Evolutionary conservation across 2,797 vertebrate genomes (phyloP).

Genomic region (Apogon talboti): DNA sequence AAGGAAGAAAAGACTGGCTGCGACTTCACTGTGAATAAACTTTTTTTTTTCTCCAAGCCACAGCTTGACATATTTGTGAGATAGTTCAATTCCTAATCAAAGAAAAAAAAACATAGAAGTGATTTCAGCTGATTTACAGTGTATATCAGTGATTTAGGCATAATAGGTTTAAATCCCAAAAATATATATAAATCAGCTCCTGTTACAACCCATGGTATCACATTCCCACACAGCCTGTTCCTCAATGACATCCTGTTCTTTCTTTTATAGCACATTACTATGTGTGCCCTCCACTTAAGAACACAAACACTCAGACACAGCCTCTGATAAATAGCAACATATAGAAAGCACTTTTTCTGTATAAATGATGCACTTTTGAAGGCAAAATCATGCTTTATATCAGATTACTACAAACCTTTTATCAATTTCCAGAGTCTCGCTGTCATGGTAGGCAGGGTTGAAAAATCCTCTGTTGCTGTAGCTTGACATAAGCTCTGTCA

Average conservation of each 20-base stretch:
- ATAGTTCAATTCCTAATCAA: too few relatives aligned
- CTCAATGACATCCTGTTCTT: slow-evolving; percentile 15
- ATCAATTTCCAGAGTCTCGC: slow-evolving; percentile 85
- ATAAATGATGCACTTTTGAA: slow-evolving; percentile 6
- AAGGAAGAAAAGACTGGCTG: slow-evolving; percentile 12
- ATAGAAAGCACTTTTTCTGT: not conserved
- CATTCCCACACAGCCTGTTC: not conserved
- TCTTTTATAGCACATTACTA: not conserved
- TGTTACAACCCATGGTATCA: not conserved
- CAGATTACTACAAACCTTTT: slow-evolving; percentile 78
- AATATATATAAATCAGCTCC: not conserved
- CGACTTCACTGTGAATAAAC: not conserved
- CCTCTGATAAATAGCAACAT: slow-evolving; percentile 1
- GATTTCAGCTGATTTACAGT: too few relatives aligned
- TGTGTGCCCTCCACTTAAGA: slow-evolving; percentile 1
- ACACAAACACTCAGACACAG: slow-evolving; percentile 3
- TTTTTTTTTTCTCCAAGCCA: not conserved
- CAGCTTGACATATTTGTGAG: too few relatives aligned
- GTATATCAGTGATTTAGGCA: too few relatives aligned
- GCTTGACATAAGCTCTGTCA: slow-evolving; percentile 71
- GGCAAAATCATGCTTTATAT: not conserved
- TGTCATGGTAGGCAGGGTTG: slow-evolving; percentile 84
- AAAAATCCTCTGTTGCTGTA: slow-evolving; percentile 66
- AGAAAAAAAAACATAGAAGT: too few relatives aligned
- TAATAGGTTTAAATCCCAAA: too few relatives aligned